Evolutionary conservation across 2,113 vertebrate genomes (phyloP).

Genomic region (Tyto alba): DNA sequence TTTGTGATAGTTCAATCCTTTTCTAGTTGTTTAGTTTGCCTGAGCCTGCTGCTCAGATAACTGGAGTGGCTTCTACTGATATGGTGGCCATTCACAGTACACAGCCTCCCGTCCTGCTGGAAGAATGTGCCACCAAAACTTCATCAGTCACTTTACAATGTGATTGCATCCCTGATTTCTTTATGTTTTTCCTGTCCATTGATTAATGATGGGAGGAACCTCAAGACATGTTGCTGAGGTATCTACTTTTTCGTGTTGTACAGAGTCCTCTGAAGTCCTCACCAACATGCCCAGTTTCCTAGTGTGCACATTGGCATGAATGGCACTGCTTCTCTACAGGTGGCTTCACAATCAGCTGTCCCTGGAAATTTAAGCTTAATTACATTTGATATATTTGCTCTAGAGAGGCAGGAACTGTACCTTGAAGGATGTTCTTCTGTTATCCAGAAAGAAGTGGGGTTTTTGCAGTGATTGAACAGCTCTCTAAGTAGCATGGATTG

Average conservation of each 20-base stretch:
- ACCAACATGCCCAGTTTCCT: neutral
- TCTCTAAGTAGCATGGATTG: neutral
- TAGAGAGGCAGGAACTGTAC: neutral
- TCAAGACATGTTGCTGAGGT: neutral
- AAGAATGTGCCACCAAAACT: neutral
- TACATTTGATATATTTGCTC: neutral
- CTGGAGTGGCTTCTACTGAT: neutral
- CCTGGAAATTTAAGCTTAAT: neutral
- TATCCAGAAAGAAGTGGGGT: neutral
- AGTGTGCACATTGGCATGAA: neutral
- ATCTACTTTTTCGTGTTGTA: rapidly evolving
- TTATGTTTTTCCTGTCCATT: neutral
- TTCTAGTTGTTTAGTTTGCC: neutral
- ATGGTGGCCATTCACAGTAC: rapidly evolving
- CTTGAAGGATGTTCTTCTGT: neutral
- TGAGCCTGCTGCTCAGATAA: neutral
- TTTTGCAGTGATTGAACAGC: neutral
- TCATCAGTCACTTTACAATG: neutral
- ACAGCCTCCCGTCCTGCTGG: neutral
- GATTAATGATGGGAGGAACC: neutral
- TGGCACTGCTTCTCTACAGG: neutral
- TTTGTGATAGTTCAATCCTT: neutral
- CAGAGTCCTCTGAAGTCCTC: neutral
- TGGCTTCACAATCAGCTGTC: neutral
- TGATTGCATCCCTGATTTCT: neutral